These are phyloP conservation scores for Auanema sp. DNA, from an alignment of 2,888 invertebrate species.

Conservation along the genomic window DNA sequence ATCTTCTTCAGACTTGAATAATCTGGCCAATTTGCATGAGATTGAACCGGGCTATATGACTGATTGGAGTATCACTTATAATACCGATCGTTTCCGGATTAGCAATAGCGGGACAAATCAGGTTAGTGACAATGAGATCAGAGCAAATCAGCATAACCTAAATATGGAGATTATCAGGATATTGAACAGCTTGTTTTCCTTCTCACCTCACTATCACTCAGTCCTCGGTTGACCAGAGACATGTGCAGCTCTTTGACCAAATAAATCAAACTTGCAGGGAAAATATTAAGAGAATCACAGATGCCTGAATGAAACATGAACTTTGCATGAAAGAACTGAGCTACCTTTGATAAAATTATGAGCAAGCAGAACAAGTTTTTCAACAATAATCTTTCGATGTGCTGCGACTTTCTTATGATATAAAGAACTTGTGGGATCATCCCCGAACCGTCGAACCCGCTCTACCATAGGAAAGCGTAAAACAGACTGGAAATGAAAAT, in stretches of 20 bases:
- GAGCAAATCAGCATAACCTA: conserved; percentile 73
- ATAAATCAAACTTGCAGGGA: conserved; percentile 85
- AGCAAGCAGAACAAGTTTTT: conserved; percentile 78
- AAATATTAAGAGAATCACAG: conserved; percentile 78
- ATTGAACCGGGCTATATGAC: conserved; percentile 82
- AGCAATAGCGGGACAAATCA: conserved; percentile 92
- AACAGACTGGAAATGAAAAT: conserved; percentile 71
- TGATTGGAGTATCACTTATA: conserved; percentile 83
- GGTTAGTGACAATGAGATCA: conserved; percentile 87
- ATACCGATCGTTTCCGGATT: conserved; percentile 89
- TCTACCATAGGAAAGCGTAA: conserved; percentile 74
- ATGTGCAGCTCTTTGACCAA: too few species aligned
- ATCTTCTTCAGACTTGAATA: conserved; percentile 66
- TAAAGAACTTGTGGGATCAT: conserved; percentile 70
- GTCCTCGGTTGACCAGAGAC: conserved; percentile 24
- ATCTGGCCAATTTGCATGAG: conserved; percentile 82
- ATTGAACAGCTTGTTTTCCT: not conserved
- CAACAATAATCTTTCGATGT: conserved; percentile 74
- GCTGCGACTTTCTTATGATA: conserved; percentile 77
- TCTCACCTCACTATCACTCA: conserved; percentile 21
- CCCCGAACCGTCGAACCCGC: conserved; percentile 61
- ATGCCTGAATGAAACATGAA: conserved; percentile 60
- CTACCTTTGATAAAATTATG: conserved; percentile 79
- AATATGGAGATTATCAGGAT: conserved; percentile 8
- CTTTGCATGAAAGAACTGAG: not conserved